phyloP scores from a whole-genome alignment of 2,113 vertebrate species.

The Perca flavescens region DNA sequence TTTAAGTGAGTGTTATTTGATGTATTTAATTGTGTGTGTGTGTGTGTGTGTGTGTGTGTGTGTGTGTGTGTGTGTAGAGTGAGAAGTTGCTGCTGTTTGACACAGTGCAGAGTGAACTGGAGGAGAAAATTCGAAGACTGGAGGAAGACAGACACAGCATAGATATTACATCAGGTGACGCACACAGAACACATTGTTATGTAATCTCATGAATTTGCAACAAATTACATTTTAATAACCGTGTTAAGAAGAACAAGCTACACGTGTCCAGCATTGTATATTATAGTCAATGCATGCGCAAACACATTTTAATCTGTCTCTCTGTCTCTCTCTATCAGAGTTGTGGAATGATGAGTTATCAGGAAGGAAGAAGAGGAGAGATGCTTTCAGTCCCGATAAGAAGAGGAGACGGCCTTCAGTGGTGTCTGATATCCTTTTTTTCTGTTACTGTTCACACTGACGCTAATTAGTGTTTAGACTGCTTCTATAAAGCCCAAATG shows the following conservation, averaged over 20 bases:
- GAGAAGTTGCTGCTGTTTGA: slow-evolving; percentile 96
- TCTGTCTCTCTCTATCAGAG: slow-evolving; percentile 80
- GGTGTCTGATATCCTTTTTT: slow-evolving; percentile 95
- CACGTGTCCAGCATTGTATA: not conserved
- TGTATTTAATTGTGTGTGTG: too few relatives aligned
- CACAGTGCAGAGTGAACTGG: slow-evolving; percentile 95
- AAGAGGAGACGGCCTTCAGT: slow-evolving; percentile 92
- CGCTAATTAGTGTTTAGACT: not conserved
- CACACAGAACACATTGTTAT: not conserved
- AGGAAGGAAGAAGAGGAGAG: slow-evolving; percentile 92
- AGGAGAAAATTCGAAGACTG: slow-evolving; percentile 96
- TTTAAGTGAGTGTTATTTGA: not conserved
- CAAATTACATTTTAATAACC: not conserved
- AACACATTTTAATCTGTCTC: not conserved
- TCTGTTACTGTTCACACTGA: not conserved
- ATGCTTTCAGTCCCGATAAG: slow-evolving; percentile 95
- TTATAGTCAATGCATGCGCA: not conserved
- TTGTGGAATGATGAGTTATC: slow-evolving; percentile 96
- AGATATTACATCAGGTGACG: slow-evolving; percentile 93
- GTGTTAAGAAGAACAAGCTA: not conserved
- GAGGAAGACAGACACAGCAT: slow-evolving; percentile 97
- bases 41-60: not conserved
- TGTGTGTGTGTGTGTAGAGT: slow-evolving; percentile 81
- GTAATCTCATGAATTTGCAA: not conserved
- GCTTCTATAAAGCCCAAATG: not conserved